phyloP scores from a whole-genome alignment of 2,113 vertebrate genomes.

The Festucalex cinctus region DNA sequence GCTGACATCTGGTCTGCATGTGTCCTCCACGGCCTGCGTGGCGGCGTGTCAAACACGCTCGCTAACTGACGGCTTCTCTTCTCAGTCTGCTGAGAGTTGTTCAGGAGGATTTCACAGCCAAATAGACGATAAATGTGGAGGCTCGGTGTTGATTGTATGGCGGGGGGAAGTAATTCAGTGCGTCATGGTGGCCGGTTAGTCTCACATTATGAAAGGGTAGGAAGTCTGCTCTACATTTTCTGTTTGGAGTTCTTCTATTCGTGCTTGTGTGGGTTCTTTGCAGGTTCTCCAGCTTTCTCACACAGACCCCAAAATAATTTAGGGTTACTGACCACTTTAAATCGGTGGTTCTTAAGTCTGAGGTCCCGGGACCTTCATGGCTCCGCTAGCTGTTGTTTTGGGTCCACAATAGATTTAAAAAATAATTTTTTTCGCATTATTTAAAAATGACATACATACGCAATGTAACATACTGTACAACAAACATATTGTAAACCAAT shows the following conservation, averaged over 20 bases:
- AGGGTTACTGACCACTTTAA: neutral
- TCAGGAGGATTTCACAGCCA: constrained; percentile 5
- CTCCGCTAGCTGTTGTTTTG: too few species aligned
- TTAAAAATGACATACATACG: too few species aligned
- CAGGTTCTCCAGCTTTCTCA: neutral
- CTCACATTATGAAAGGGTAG: neutral
- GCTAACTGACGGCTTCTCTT: constrained; percentile 30
- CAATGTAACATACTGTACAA: too few species aligned
- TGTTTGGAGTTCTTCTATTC: neutral
- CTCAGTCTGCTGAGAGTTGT: constrained; percentile 13
- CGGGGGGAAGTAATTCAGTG: neutral
- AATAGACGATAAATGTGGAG: constrained; percentile 24
- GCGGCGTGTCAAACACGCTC: constrained; percentile 42
- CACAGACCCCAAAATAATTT: neutral
- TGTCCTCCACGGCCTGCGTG: constrained; percentile 41
- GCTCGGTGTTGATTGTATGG: constrained; percentile 1
- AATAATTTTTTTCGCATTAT: neutral
- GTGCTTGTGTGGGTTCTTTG: neutral
- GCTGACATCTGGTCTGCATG: constrained; percentile 63
- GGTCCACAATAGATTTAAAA: neutral
- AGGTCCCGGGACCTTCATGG: neutral
- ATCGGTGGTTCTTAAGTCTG: neutral
- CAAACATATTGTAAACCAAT: too few species aligned
- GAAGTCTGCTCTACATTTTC: neutral
- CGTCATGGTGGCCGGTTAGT: neutral